Base-by-base conservation (phyloP, 2,888 invertebrate species). In the Thymelicus lineola region DNA sequence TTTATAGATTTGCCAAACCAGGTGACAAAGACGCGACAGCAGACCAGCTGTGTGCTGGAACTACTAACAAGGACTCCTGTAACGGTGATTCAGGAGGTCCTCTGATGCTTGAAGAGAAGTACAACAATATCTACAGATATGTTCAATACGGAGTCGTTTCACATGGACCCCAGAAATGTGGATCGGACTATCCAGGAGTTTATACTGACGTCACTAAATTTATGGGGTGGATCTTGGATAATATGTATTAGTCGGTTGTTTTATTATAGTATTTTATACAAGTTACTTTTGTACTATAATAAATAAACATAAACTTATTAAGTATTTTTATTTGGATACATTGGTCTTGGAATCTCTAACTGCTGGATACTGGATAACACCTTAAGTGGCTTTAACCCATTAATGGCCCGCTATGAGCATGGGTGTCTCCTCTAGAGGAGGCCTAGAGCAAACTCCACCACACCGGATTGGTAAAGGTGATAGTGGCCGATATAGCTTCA, bases 61-160 rank as follows among this genome's bases (percentile, higher is more conserved):
- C 81, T 20, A 84, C 86, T 46, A 83, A 85, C 1, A 87, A 88
- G 59, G 96, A 96, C 77, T 95, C 95, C 28, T 96, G 96, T 74
- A 82, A 86, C 28, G 96, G 96, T 0, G 96, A 96, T 74, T 95
- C 95, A 55, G 96, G 96, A 10, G 96, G 96, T 0, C 96, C 96
- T 0, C 82, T 96, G 46, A 92, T 94, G 86, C 70, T 81, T 1
- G 73, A 80, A 4, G 71, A 74, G 0, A 45, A 35, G 5, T 70
- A 74, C 60, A 59, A 71, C 12, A 65, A 71, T 7, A 35, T 28
- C 0, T 28, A 35, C 14, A 69, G 78, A 7, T 74, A 74, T 60
- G 77, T 86, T 35, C 80, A 82, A 66, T 75, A 78, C 60, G 84
- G 84, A 12, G 75, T 84, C 17, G 79, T 82, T 0, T 82, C 82